Conservation (phyloP, 37 sponge, comb jelly and placozoan genomes). For the Oscarella lobularis region DNA sequence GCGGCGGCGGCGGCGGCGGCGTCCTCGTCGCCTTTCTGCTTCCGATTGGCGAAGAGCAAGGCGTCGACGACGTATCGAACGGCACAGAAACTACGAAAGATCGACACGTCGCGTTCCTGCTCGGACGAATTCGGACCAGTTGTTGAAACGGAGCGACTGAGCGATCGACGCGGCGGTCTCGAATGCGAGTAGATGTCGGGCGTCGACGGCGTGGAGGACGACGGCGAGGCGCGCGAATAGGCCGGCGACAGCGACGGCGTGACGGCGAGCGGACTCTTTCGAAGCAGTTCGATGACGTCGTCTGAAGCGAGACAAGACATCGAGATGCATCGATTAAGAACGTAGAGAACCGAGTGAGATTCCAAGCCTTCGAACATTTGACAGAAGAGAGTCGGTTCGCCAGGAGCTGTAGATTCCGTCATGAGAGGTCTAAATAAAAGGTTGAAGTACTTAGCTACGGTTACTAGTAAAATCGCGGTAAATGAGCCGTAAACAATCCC, state of each 20-base stretch:
- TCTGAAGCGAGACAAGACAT: slow-evolving; percentile 51
- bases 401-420: background rate
- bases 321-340: slow-evolving; percentile 73
- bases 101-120: slow-evolving; percentile 72
- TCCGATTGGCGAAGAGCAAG: too few relatives aligned
- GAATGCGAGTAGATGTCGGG: background rate
- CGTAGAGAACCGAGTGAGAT: slow-evolving; percentile 79
- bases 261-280: slow-evolving; percentile 34
- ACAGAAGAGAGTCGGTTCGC: slow-evolving; percentile 19
- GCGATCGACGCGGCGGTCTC: background rate
- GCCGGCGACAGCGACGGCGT: slow-evolving; percentile 12
- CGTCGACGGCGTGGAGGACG: slow-evolving; percentile 5
- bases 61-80: slow-evolving; percentile 65
- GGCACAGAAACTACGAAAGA: slow-evolving; percentile 58
- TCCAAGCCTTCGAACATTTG: slow-evolving; percentile 83
- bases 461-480: background rate
- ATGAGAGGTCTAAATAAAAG: background rate
- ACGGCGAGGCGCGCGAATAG: slow-evolving; percentile 20
- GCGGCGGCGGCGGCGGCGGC: background rate
- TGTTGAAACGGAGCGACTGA: background rate
- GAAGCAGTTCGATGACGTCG: slow-evolving; percentile 74
- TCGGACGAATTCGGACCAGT: background rate
- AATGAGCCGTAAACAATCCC: too few relatives aligned
- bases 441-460: background rate
- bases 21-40: too few relatives aligned